A percentile compares a stretch with the other conserved stretches of the same genome.
Conservation (phyloP, 2,888 invertebrate genomes). For the Buathra laborator region DNA sequence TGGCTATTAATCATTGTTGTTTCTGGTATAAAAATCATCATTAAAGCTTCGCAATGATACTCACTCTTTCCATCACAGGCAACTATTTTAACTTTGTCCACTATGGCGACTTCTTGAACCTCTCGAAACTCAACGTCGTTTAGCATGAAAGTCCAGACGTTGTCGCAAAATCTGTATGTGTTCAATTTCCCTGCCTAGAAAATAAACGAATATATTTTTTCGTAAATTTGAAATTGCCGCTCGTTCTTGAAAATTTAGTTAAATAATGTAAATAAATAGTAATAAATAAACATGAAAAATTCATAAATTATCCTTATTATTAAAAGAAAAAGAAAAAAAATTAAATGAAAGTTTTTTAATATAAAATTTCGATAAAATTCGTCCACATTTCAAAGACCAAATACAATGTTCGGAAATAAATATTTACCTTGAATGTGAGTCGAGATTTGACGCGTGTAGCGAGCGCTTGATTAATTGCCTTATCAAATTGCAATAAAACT, state of each 20-base stretch:
- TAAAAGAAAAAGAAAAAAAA: too few species aligned
- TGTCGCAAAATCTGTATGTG: conserved; percentile 98
- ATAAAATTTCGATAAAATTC: too few species aligned
- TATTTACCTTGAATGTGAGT: conserved; percentile 94
- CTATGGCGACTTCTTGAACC: conserved; percentile 96
- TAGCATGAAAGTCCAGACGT: conserved; percentile 99
- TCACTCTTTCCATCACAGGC: conserved; percentile 98
- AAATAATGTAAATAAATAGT: too few species aligned
- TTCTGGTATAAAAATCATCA: neutral
- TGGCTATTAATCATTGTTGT: neutral
- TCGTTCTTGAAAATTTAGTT: too few species aligned
- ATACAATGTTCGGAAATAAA: neutral
- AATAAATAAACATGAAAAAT: too few species aligned
- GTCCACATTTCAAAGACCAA: too few species aligned
- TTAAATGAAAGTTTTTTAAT: too few species aligned
- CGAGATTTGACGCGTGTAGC: conserved; percentile 96
- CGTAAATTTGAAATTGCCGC: neutral
- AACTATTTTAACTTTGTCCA: conserved; percentile 98
- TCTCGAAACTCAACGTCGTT: conserved; percentile 99
- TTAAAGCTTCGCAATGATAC: conserved; percentile 78
- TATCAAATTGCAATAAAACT: conserved; percentile 98
- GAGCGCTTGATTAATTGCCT: conserved; percentile 97
- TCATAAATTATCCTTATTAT: neutral
- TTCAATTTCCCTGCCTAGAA: conserved; percentile 90
- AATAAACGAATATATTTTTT: neutral